A percentile compares a stretch with the other conserved stretches of the same genome.
phyloP scores from a whole-genome alignment of 2,113 vertebrate species.

The Oreotrochilus melanogaster region DNA sequence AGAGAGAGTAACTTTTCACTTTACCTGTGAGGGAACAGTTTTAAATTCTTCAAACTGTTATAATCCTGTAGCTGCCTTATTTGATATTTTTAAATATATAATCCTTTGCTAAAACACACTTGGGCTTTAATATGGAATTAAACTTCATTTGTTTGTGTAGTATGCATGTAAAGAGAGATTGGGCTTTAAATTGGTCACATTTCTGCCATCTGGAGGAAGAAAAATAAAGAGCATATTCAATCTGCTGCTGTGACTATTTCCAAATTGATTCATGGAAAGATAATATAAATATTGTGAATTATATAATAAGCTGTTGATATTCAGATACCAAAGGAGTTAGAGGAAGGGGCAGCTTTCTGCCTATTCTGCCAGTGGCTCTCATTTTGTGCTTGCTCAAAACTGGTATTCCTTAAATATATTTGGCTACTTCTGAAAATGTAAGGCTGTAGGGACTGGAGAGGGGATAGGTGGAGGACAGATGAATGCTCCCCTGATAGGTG shows the following conservation, averaged over 20 bases:
- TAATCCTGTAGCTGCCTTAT: conserved; percentile 45
- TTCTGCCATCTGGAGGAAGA: conserved; percentile 68
- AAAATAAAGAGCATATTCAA: neutral
- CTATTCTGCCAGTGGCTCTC: neutral
- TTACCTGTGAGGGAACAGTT: conserved; percentile 32
- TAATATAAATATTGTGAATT: neutral
- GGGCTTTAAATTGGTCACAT: conserved; percentile 40
- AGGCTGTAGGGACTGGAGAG: neutral
- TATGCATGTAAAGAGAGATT: neutral
- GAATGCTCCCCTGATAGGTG: neutral
- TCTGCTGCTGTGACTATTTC: neutral
- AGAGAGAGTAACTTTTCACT: neutral
- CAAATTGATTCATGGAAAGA: neutral
- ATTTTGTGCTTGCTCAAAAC: neutral
- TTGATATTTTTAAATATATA: conserved; percentile 48
- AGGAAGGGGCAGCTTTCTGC: neutral
- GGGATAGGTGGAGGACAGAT: neutral
- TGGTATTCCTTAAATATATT: neutral
- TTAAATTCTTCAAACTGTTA: conserved; percentile 48
- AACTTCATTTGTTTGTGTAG: neutral
- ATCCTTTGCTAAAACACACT: conserved; percentile 46
- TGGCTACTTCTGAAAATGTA: neutral
- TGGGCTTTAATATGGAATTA: conserved; percentile 35
- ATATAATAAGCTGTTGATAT: neutral
- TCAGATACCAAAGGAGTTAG: neutral